Evolutionary conservation across 2,113 vertebrate genomes (phyloP).

Genomic region (Pteropus alecto): DNA sequence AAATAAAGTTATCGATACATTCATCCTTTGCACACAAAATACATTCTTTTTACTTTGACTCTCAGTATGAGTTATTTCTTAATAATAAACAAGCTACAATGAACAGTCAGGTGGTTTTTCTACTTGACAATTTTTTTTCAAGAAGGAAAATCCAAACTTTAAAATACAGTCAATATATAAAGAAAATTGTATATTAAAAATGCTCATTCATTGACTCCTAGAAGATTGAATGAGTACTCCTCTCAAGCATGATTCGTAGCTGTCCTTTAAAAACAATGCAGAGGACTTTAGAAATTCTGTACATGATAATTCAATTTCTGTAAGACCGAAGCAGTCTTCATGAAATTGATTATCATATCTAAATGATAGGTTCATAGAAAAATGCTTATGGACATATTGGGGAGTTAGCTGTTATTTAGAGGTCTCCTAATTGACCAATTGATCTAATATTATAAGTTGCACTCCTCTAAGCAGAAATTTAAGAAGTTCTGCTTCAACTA

Average conservation of each 20-base stretch:
- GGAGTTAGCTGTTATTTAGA: neutral
- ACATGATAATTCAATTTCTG: constrained; percentile 23
- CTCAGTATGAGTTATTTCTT: constrained; percentile 72
- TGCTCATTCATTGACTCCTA: constrained; percentile 30
- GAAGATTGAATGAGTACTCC: constrained; percentile 26
- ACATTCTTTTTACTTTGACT: constrained; percentile 74
- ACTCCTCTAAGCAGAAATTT: constrained; percentile 29
- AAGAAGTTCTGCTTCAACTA: constrained; percentile 45
- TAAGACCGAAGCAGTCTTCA: constrained; percentile 30
- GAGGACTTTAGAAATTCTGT: constrained; percentile 43
- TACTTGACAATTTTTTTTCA: constrained; percentile 61
- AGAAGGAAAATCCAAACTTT: constrained; percentile 10
- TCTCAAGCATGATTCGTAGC: neutral
- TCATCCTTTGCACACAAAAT: constrained; percentile 80
- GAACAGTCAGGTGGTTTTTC: constrained; percentile 65
- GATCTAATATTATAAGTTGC: constrained; percentile 26
- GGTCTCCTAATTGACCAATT: constrained; percentile 10
- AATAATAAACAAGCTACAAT: constrained; percentile 72
- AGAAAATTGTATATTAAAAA: constrained; percentile 62
- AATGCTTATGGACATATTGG: neutral
- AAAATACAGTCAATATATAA: constrained; percentile 35
- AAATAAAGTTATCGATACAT: constrained; percentile 81
- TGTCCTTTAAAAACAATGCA: constrained; percentile 29
- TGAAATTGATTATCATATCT: constrained; percentile 14
- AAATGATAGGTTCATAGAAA: constrained; percentile 35